phyloP scores from a whole-genome alignment of 2,888 invertebrate species.

The Drosophila flavopinicola region DNA sequence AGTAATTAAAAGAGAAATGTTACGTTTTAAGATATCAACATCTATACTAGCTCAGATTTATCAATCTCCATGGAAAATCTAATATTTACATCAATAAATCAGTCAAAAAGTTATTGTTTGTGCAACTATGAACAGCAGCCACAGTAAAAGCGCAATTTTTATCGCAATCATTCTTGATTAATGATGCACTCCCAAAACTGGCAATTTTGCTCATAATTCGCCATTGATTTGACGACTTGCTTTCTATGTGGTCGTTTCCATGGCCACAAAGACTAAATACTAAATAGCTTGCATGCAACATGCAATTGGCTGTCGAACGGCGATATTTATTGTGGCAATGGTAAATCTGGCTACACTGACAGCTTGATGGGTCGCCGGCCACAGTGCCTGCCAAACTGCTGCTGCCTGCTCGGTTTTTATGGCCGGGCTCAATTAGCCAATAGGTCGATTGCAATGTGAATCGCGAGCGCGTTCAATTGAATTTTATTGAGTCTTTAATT shows the following conservation, averaged over 20 bases:
- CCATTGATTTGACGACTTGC: conserved; percentile 18
- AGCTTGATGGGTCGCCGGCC: conserved; percentile 15
- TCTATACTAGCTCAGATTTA: too few species aligned
- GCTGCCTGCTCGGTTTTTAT: conserved; percentile 30
- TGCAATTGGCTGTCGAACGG: conserved; percentile 11
- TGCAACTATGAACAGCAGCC: too few species aligned
- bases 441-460: conserved; percentile 21
- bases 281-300: conserved; percentile 6
- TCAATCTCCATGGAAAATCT: too few species aligned
- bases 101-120: too few species aligned
- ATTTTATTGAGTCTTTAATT: conserved; percentile 78
- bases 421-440: conserved; percentile 38
- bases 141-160: too few species aligned
- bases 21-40: too few species aligned
- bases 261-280: background rate
- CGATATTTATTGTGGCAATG: conserved; percentile 8
- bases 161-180: background rate
- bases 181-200: background rate
- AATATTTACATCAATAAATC: too few species aligned
- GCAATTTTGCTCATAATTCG: conserved; percentile 20
- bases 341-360: background rate
- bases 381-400: conserved; percentile 20
- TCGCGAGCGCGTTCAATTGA: conserved; percentile 53
- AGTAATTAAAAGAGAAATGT: too few species aligned
- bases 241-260: background rate